Evolutionary conservation across 2,113 vertebrate genomes (phyloP), one percentile per base, ranked within the genome.

Genomic region (Centropus unirufus): DNA sequence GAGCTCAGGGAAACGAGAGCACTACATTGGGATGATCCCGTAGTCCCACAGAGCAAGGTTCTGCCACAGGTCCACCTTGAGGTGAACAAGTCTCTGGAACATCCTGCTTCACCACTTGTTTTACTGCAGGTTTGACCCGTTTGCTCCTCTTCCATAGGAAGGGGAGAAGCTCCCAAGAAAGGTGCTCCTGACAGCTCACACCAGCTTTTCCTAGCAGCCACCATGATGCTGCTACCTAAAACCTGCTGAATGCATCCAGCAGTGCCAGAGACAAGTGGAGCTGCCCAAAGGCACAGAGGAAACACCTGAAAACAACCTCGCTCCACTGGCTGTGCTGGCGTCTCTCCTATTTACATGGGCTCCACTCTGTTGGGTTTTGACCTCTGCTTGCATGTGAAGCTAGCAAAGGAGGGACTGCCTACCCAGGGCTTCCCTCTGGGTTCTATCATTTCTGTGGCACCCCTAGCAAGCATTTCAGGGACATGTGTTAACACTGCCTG

Each of bases 61-160:
- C 29, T 0, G 0, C 23, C 3, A 0, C 19, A 59, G 22, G 32
- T 81, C 80, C 59, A 6, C 1, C 63, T 58, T 0, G 0, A 59
- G 61, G 29, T 15, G 22, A 59, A 29, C 0, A 2, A 69, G 23
- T 36, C 70, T 57, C 79, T 9, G 46, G 15, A 88, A 76, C 79
- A 83, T n/a, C 55, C 55, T 49, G 72, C 82, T 83, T 62, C 3
- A 3, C 42, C 51, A 9, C 40, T n/a, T 21, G 44, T 22, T 6
- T 73, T 46, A 30, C 32, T 49, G 80, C 67, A 90, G 67, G 59
- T 83, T 80, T 46, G 40, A 90, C 67, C 86, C 70, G 83, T 63
- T 83, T 88, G 30, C 26, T 95, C 49, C 49, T 15, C 11, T 93
- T 49, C 58, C 21, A 8, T 8, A 39, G 42, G 29, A 90, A 89